Evolutionary conservation across 2,113 vertebrate species (phyloP), one percentile per base, ranked within the genome.

Genomic region (Typhlomys cinereus): DNA sequence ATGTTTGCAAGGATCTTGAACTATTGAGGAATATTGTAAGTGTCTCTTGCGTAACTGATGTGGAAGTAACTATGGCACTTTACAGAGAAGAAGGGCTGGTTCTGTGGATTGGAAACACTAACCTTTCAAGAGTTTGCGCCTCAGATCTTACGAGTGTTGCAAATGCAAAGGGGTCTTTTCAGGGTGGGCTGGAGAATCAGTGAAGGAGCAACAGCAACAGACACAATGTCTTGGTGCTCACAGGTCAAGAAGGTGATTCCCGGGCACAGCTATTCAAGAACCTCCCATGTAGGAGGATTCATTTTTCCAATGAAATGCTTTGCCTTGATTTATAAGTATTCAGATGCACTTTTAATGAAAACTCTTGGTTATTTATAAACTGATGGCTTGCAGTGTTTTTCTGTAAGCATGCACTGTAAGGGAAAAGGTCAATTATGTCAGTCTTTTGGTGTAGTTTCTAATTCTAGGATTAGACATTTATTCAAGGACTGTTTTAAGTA

Each of bases 271-370:
- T 89, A 84, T 82, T 94, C 62, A 4, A 79, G 89, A 80, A 80
- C 75, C 76, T 95, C 90, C 46, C 4, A 96, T 92, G 81, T 88
- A 71, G 95, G 95, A 95, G 91, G 59, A 64, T 91, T 95, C 44
- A 74, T 92, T 88, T 93, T 89, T 85, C 79, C 84, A 87, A 66
- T 46, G 1, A 15, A 90, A 67, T 0, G 1, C 82, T 95, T 95
- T 83, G 83, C 96, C 96, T 95, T 95, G 70, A 50, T 96, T 64
- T 93, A n/a, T 89, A 0, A 95, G 94, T 79, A 88, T 96, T 95
- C 82, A 93, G 88, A 97, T 97, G 98, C 98, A 98, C 98, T 98
- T 98, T 98, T 97, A 97, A 91, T 57, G 94, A 96, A 94, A 96
- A 93, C 75, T 89, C 95, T 95, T 93, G 90, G 93, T 95, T 95